Percentiles rank a stretch among this genome's conserved stretches.
Conservation (phyloP, 35 echinoderm and acorn worm species). For the Lytechinus variegatus region DNA sequence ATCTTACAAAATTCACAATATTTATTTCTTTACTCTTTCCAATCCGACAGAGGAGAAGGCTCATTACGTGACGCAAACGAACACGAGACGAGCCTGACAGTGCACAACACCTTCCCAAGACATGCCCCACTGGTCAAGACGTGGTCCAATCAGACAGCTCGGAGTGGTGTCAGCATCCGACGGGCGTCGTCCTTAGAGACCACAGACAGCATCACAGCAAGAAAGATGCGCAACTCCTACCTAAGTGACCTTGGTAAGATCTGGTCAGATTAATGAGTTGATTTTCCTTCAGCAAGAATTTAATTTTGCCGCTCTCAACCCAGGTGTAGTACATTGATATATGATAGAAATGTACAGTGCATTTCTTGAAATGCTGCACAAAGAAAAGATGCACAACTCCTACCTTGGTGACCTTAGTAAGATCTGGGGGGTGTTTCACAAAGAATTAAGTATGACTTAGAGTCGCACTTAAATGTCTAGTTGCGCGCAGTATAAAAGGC, state of each 20-base stretch:
- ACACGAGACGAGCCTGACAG: constrained; percentile 8
- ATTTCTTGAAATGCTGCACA: no score
- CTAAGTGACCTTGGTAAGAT: constrained; percentile 48
- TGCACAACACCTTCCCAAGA: background rate
- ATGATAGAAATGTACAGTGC: no score
- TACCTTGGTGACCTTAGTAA: no score
- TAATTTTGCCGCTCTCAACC: no score
- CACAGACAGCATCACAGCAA: constrained; percentile 54
- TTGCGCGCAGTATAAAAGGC: no score
- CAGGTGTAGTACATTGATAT: no score
- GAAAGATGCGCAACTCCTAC: constrained; percentile 53
- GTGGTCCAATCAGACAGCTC: constrained; percentile 77
- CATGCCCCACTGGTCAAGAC: constrained; percentile 31
- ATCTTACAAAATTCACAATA: no score
- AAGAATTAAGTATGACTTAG: no score
- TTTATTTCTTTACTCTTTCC: background rate
- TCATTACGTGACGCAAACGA: constrained; percentile 29
- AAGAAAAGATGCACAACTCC: no score
- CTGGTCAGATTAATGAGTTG: background rate
- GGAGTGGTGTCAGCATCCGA: constrained; percentile 62
- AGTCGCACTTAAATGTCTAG: no score
- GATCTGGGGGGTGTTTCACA: no score
- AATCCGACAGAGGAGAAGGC: background rate
- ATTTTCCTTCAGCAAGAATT: background rate
- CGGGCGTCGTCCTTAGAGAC: constrained; percentile 81